Conservation (phyloP, 2,113 vertebrate genomes). For the Ptychochromis oligacanthus region DNA sequence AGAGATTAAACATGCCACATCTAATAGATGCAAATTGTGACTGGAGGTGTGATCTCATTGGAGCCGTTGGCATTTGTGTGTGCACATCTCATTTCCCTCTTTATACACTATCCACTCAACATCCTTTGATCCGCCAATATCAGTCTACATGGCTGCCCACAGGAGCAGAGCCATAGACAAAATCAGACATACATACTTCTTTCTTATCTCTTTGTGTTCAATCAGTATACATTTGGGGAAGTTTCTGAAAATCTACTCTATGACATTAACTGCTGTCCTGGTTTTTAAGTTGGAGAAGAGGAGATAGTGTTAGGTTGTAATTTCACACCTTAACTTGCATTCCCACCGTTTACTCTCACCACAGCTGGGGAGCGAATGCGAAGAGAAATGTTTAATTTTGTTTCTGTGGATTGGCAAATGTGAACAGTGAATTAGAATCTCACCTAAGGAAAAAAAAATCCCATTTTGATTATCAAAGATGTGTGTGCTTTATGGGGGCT, state of each 20-base stretch:
- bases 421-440: constrained; percentile 30
- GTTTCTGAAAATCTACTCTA: constrained; percentile 45
- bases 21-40: constrained; percentile 30
- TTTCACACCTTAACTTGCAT: constrained; percentile 63
- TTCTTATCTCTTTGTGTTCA: constrained; percentile 50
- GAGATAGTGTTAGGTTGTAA: constrained; percentile 58
- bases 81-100: constrained; percentile 31
- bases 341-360: constrained; percentile 11
- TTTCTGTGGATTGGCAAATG: constrained; percentile 38
- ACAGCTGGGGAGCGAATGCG: constrained; percentile 20
- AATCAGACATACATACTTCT: constrained; percentile 15
- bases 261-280: constrained; percentile 32
- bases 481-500: neutral
- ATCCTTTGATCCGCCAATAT: constrained; percentile 63
- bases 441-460: neutral
- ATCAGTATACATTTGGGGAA: constrained; percentile 36
- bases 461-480: constrained; percentile 32
- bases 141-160: constrained; percentile 26
- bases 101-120: constrained; percentile 28
- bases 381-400: constrained; percentile 53
- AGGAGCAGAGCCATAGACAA: neutral
- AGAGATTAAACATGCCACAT: constrained; percentile 44
- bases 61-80: constrained; percentile 4
- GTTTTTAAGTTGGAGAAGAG: constrained; percentile 32
- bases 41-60: constrained; percentile 15